Percentiles rank a stretch among this genome's conserved stretches.
These are phyloP conservation scores for Odontesthes bonariensis DNA, from an alignment of 2,113 vertebrate species.

Conservation along the genomic window DNA sequence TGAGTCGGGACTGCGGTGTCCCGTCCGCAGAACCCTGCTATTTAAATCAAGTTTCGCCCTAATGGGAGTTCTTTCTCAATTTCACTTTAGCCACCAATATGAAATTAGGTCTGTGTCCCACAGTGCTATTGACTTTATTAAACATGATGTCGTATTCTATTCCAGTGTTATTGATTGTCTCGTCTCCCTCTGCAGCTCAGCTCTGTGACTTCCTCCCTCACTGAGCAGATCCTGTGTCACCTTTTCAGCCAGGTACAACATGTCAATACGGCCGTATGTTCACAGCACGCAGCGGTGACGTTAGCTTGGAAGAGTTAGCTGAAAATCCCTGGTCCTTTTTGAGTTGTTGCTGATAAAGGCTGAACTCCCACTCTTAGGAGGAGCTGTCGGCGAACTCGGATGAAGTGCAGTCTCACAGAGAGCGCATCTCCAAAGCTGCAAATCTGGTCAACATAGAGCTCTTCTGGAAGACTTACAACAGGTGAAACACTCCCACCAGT, in stretches of 20 bases:
- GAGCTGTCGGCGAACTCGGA: conserved; percentile 88
- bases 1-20: not conserved
- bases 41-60: conserved; percentile 16
- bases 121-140: not conserved
- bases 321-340: not conserved
- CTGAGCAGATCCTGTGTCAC: conserved; percentile 90
- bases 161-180: not conserved
- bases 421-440: conserved; percentile 83
- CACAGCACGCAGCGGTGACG: no score
- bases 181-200: conserved; percentile 78
- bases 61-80: conserved; percentile 16
- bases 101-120: conserved; percentile 5
- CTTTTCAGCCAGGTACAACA: conserved; percentile 90
- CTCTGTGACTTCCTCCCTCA: conserved; percentile 87
- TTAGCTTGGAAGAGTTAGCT: no score
- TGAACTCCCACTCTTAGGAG: conserved; percentile 62
- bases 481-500: conserved; percentile 53
- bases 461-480: conserved; percentile 91
- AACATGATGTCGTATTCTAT: not conserved
- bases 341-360: no score
- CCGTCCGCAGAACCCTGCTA: not conserved
- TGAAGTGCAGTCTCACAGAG: conserved; percentile 85
- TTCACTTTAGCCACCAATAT: not conserved
- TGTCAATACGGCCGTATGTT: no score
- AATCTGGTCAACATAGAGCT: conserved; percentile 88